Evolutionary conservation across 1,140 invertebrate species (phyloP), one percentile per base, ranked within the genome.

Genomic region (Mycetomoellerius zeteki): DNA sequence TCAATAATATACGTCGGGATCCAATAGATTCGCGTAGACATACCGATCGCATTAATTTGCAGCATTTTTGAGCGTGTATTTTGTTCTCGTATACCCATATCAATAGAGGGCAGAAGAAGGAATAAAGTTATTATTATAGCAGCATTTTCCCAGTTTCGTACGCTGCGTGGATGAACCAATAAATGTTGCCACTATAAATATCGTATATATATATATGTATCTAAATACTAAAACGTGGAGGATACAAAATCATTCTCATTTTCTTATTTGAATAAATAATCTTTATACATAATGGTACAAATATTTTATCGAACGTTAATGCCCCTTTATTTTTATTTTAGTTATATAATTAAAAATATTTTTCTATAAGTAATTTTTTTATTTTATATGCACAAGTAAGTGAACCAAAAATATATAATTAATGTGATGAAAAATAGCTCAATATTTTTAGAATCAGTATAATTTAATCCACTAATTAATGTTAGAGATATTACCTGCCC

Each of bases 131-230:
- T 86, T 50, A 89, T 60, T 50, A 92, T 76, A 12, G 86, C 88
- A 12, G 88, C 80, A 30, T 91, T 92, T 50, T 88, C 85, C 88
- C 88, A 91, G 50, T 90, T 92, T 69, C 67, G 86, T 21, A 92
- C 8, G 1, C 58, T 86, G 12, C 56, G 84, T n/a, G 69, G 56
- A 47, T 90, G 85, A 8, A 88, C 24, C 37, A 92, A 43, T 3
- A 73, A 71, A 77, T 91, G 73, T 27, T 92, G 91, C 91, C 91
- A 91, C 91, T 92, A 56, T 37, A 62, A 64, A 72, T 5, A 14
- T 64, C 8, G 8, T 43, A 60, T 30, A 71, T 37, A 64, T 52
- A 5, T 52, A 16, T 19, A 5, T 58, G 3, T 8, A 75, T 33
- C 1, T 27, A 14, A 72, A 54, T 7, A 5, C 30, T 50, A 56